Evolutionary conservation across 2,113 vertebrate genomes (phyloP).

Genomic region (Eptesicus fuscus): DNA sequence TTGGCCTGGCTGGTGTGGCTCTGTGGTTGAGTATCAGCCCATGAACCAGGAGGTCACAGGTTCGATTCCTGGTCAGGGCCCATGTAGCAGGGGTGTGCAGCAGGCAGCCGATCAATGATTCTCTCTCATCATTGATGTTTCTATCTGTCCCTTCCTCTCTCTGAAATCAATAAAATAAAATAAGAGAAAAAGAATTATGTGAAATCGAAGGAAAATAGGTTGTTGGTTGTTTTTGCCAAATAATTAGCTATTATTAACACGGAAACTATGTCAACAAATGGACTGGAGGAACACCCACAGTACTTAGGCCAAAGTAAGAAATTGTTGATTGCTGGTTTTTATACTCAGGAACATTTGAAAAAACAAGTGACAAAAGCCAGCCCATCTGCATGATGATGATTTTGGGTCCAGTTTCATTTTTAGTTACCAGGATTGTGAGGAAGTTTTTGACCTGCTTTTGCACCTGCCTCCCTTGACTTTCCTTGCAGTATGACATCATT

Average conservation of each 20-base stretch:
- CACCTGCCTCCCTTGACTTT: not conserved
- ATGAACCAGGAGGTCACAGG: too few relatives aligned
- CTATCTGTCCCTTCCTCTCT: too few relatives aligned
- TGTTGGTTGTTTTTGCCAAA: conserved; percentile 72
- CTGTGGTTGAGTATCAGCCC: too few relatives aligned
- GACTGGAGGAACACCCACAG: conserved; percentile 52
- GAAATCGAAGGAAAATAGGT: conserved; percentile 41
- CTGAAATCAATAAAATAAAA: too few relatives aligned
- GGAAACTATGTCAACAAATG: conserved; percentile 68
- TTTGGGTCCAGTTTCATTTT: not conserved
- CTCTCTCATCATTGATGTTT: too few relatives aligned
- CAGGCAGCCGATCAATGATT: too few relatives aligned
- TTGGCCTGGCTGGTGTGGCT: too few relatives aligned
- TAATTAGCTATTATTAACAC: conserved; percentile 68
- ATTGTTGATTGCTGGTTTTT: conserved; percentile 57
- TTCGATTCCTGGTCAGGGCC: too few relatives aligned
- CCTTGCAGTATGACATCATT: rapidly evolving
- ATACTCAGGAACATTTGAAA: conserved; percentile 59
- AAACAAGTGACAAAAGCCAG: conserved; percentile 40
- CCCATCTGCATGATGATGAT: conserved; percentile 50
- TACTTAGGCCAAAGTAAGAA: conserved; percentile 61
- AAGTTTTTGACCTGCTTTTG: not conserved
- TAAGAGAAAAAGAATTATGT: conserved; percentile 5
- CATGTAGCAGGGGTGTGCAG: too few relatives aligned
- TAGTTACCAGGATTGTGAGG: not conserved